Evolutionary conservation across 2,113 vertebrate species (phyloP).

Genomic region (Cyphomyrus plagiostoma): DNA sequence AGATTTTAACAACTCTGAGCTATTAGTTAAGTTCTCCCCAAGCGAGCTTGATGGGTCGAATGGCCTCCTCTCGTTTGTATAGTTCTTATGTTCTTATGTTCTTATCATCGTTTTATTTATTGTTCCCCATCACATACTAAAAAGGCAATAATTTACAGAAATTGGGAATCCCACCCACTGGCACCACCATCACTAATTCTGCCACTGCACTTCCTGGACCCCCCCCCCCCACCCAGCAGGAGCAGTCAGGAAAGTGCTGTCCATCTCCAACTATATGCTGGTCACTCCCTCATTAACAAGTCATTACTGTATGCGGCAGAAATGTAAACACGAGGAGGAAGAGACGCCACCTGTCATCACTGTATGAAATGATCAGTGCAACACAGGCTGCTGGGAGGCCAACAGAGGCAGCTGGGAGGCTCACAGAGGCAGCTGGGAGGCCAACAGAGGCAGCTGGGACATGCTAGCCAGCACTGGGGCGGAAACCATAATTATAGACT

Average conservation of each 20-base stretch:
- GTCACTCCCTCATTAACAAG: not conserved
- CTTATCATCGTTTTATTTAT: not conserved
- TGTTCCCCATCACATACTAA: not conserved
- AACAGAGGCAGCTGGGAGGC: not conserved
- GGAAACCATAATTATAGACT: conserved; percentile 1
- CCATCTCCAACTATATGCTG: not conserved
- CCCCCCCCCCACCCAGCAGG: not conserved
- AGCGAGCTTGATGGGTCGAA: no score
- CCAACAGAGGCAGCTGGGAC: no score
- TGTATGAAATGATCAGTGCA: not conserved
- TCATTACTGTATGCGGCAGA: not conserved
- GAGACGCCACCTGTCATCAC: not conserved
- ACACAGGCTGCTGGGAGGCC: no score
- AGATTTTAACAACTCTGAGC: no score
- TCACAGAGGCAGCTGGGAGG: no score
- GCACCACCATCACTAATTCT: not conserved
- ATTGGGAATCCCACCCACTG: not conserved
- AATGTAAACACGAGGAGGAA: not conserved
- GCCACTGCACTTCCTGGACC: not conserved
- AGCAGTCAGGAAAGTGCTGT: not conserved
- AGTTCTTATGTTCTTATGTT: no score
- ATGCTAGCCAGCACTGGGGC: not conserved
- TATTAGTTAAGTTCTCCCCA: no score
- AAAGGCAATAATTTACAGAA: not conserved
- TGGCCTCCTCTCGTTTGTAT: no score